These are phyloP conservation scores for Lathamus discolor DNA, from an alignment of 2,113 vertebrate genomes.

Conservation along the genomic window DNA sequence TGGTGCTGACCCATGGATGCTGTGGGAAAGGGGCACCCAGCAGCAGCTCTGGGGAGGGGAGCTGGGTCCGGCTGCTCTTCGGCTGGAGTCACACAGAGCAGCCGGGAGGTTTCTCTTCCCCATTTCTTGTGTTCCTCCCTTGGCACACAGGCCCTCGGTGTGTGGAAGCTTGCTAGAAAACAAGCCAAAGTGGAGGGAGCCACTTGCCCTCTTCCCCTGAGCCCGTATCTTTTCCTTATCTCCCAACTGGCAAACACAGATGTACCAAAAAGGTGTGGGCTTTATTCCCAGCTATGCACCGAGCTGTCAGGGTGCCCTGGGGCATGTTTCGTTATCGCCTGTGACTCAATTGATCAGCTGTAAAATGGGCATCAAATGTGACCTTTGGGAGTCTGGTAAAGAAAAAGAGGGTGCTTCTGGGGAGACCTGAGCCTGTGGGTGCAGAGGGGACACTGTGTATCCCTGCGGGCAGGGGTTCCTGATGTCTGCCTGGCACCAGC, in stretches of 20 bases:
- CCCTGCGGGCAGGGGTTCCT: background rate
- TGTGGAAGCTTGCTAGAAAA: background rate
- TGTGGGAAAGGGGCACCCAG: fast-evolving
- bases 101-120: background rate
- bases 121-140: background rate
- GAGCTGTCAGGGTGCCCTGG: background rate
- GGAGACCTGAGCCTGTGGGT: background rate
- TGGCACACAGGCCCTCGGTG: fast-evolving
- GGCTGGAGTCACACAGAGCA: background rate
- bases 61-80: background rate
- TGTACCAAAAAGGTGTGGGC: background rate
- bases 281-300: background rate
- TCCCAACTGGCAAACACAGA: background rate
- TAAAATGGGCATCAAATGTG: background rate
- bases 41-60: background rate
- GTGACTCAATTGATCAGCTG: background rate
- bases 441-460: background rate
- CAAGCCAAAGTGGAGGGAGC: background rate
- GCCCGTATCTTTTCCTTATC: background rate
- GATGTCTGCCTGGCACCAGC: fast-evolving
- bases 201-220: background rate
- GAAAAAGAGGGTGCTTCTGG: background rate
- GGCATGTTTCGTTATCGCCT: background rate
- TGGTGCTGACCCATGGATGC: background rate
- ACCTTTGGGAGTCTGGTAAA: background rate